Conservation (phyloP, 2,888 invertebrate species). For the Tetramorium bicarinatum region DNA sequence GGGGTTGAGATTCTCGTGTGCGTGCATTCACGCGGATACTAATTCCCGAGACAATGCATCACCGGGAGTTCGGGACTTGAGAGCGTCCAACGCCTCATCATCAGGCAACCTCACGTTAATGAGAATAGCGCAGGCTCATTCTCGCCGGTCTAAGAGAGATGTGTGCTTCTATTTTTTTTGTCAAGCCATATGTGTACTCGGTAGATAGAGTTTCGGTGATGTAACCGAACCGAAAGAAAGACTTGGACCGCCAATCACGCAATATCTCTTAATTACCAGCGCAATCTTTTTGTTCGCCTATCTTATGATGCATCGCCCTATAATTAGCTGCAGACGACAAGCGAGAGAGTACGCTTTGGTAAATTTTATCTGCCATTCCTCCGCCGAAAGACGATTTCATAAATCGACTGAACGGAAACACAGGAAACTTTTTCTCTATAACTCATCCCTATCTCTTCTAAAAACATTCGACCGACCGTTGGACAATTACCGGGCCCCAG, state of each 20-base stretch:
- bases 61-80: constrained; percentile 68
- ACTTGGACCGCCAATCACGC: neutral
- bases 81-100: constrained; percentile 77
- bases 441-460: neutral
- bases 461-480: neutral
- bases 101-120: constrained; percentile 77
- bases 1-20: constrained; percentile 59
- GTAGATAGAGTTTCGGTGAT: neutral
- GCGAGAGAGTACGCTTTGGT: neutral
- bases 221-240: neutral
- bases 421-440: neutral
- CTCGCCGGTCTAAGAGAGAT: constrained; percentile 20
- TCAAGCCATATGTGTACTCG: constrained; percentile 37
- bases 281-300: neutral
- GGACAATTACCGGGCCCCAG: neutral
- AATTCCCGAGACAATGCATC: constrained; percentile 81
- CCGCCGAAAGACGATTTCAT: neutral
- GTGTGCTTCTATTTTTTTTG: constrained; percentile 56
- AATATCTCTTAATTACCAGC: constrained; percentile 34
- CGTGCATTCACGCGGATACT: constrained; percentile 65
- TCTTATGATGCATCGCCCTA: constrained; percentile 13
- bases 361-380: neutral
- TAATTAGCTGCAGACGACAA: constrained; percentile 33
- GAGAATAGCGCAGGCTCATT: constrained; percentile 53
- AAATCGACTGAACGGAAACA: constrained; percentile 21